Evolutionary conservation across 2,113 vertebrate genomes (phyloP), one percentile per base, ranked within the genome.

Genomic region (Scolopax mira): DNA sequence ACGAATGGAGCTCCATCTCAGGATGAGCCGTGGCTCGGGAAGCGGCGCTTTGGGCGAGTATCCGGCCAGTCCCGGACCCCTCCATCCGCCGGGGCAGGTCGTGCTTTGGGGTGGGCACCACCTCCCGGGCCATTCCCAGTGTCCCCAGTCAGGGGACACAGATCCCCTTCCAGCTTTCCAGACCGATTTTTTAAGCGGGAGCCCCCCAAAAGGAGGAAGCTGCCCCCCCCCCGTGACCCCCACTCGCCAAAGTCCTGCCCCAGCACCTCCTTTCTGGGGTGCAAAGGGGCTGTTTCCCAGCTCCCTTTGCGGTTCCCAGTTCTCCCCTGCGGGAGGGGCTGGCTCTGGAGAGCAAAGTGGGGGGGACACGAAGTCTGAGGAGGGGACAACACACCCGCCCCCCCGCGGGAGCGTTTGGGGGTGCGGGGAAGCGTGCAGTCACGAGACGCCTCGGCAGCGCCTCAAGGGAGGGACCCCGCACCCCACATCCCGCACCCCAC

Each of bases 391-490:
- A 49, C 48, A 11, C 23, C 48, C 49, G 11, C 41, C 24, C 2
- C 48, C 22, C 4, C 7, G 5, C 24, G 11, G 35, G 6, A 24
- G 65, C 35, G 4, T 35, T 39, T 12, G 30, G n/a, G 51, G 25
- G 30, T 19, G 19, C 10, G 57, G 35, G 62, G 77, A 86, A 83
- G 31, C 16, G 0, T 25, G 69, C 41, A 70, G 70, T 85, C 23
- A 33, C 1, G 2, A 89, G 13, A 7, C 54, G 28, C 11, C 23
- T 19, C 13, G 0, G 35, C 41, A 44, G 54, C 0, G 0, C 18
- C 64, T 41, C 0, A 5, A 46, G 72, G 48, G 39, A 48, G 10
- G 33, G 12, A 37, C 42, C 44, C 48, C 35, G 24, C 42, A 37
- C 3, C 28, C 54, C 35, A 21, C 42, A 37, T 2, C 28, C 54